Evolutionary conservation across 1,140 invertebrate species (phyloP).

Genomic region (Tetraneura akinire): DNA sequence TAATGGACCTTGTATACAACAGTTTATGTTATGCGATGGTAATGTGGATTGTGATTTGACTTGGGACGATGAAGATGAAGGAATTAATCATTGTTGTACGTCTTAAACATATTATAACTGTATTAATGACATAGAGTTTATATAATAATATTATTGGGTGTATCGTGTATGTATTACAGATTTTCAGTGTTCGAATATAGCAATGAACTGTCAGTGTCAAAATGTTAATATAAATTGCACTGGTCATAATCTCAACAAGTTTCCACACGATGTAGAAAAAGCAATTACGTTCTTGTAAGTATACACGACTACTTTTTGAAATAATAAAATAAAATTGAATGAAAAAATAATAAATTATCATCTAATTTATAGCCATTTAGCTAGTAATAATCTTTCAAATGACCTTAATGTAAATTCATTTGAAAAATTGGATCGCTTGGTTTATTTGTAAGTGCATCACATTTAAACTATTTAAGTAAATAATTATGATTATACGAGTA

Average conservation of each 20-base stretch:
- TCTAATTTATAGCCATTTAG: conserved; percentile 55
- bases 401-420: conserved; percentile 57
- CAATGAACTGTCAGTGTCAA: conserved; percentile 57
- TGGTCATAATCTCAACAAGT: conserved; percentile 52
- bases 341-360: background rate
- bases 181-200: conserved; percentile 57
- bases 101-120: background rate
- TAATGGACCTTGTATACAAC: conserved; percentile 57
- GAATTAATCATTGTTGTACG: conserved; percentile 55
- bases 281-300: conserved; percentile 59
- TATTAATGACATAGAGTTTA: background rate
- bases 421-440: conserved; percentile 55
- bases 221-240: conserved; percentile 59
- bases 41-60: conserved; percentile 59
- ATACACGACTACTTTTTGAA: no score
- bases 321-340: background rate
- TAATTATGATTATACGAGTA: background rate
- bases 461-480: no score
- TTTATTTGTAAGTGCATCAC: conserved; percentile 57
- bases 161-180: conserved; percentile 54
- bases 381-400: conserved; percentile 56
- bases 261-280: conserved; percentile 57
- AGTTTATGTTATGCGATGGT: conserved; percentile 58
- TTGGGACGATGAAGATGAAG: conserved; percentile 59
- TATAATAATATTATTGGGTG: background rate